Percentiles rank a stretch among this genome's conserved stretches.
Conservation (phyloP, 2,888 invertebrate species). For the Caenorhabditis uteleia region DNA sequence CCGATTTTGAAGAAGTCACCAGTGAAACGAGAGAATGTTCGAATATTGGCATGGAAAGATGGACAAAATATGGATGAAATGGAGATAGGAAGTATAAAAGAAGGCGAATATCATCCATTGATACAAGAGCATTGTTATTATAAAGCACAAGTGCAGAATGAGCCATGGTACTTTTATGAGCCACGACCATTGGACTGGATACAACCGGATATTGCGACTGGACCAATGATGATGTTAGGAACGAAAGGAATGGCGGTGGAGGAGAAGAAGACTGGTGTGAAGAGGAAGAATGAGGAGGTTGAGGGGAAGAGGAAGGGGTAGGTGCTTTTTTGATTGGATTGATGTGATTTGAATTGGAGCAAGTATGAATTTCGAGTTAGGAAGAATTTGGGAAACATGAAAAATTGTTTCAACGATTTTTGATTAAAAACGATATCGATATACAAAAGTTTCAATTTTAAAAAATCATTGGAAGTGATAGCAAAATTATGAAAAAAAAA, state of each 20-base stretch:
- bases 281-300: too few relatives aligned
- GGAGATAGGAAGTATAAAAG: conserved; percentile 2
- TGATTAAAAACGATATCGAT: too few relatives aligned
- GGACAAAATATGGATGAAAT: background rate
- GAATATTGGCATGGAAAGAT: background rate
- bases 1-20: too few relatives aligned
- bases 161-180: too few relatives aligned
- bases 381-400: background rate
- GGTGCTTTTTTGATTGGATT: background rate
- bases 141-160: background rate
- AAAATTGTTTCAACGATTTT: background rate
- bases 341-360: background rate
- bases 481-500: background rate
- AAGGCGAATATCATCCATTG: conserved; percentile 27
- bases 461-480: background rate
- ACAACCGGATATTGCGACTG: too few relatives aligned
- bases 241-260: too few relatives aligned
- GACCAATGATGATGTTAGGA: too few relatives aligned
- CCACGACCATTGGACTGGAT: conserved; percentile 5
- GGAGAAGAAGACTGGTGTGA: too few relatives aligned
- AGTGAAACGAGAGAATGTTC: too few relatives aligned
- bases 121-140: conserved; percentile 33
- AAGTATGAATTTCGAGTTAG: background rate
- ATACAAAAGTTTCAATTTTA: too few relatives aligned
- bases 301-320: too few relatives aligned